These are phyloP conservation scores for Palythoa grandis DNA, from an alignment of 92 coral and sea anemone species.

Conservation along the genomic window DNA sequence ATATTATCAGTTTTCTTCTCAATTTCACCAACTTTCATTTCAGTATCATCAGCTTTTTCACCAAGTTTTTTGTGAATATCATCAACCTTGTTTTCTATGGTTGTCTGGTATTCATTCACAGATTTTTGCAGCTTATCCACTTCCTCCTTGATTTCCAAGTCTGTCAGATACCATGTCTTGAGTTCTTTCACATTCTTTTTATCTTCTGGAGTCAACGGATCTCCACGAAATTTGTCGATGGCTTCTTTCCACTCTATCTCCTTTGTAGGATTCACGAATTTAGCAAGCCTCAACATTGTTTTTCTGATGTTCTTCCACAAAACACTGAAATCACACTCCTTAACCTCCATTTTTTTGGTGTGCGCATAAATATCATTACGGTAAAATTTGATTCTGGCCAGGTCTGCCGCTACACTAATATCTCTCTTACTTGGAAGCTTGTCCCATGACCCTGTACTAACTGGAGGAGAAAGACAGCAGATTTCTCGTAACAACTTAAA, in stretches of 20 bases:
- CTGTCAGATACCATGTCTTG: neutral
- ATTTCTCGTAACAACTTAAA: conserved; percentile 12
- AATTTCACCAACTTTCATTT: no score
- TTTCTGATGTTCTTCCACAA: neutral
- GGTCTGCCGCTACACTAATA: neutral
- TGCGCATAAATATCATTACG: neutral
- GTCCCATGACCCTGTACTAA: conserved; percentile 14
- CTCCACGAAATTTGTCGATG: neutral
- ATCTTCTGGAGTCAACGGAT: neutral
- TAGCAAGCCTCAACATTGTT: neutral
- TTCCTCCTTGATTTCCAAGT: neutral
- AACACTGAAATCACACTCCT: neutral
- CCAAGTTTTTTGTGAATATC: no score
- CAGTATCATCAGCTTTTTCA: no score
- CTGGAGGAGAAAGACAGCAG: neutral
- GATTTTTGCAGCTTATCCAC: no score
- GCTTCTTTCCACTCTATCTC: neutral
- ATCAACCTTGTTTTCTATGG: no score
- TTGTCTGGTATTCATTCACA: no score
- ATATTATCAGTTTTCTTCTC: no score
- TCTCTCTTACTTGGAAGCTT: neutral
- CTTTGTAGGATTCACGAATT: neutral
- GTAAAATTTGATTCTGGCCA: neutral
- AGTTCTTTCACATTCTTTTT: neutral
- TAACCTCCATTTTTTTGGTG: neutral